Evolutionary conservation across 2,113 vertebrate species (phyloP).

Genomic region (Pachycephala philippinensis): DNA sequence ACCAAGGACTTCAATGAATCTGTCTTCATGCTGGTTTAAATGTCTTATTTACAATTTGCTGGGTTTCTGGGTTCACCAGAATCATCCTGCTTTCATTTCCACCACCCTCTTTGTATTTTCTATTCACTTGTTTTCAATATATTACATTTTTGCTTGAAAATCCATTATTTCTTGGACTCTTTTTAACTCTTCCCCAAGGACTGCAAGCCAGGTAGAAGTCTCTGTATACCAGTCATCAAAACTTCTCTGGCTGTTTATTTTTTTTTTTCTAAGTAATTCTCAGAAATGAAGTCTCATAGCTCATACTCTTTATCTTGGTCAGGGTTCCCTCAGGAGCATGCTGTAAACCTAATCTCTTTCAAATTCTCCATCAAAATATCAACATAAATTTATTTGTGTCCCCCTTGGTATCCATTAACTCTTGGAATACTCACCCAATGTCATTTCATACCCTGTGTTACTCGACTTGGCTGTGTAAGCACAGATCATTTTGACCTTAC

Average conservation of each 20-base stretch:
- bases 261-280: background rate
- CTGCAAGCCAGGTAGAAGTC: background rate
- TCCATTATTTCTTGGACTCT: background rate
- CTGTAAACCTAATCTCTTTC: constrained; percentile 11
- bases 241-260: background rate
- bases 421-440: background rate
- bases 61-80: background rate
- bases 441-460: background rate
- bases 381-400: constrained; percentile 28
- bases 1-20: constrained; percentile 16
- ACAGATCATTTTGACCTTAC: constrained; percentile 15
- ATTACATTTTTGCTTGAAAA: background rate
- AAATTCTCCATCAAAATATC: constrained; percentile 45
- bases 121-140: background rate
- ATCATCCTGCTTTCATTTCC: background rate
- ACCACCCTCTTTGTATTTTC: background rate
- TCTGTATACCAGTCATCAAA: background rate
- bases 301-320: constrained; percentile 17
- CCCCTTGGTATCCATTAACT: constrained; percentile 40
- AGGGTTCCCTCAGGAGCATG: constrained; percentile 5
- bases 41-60: constrained; percentile 1
- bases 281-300: constrained; percentile 11
- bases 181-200: background rate
- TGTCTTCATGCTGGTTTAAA: background rate
- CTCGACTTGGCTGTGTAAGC: background rate